Evolutionary conservation across 1,140 invertebrate genomes (phyloP).

Genomic region (Diorhabda carinulata): DNA sequence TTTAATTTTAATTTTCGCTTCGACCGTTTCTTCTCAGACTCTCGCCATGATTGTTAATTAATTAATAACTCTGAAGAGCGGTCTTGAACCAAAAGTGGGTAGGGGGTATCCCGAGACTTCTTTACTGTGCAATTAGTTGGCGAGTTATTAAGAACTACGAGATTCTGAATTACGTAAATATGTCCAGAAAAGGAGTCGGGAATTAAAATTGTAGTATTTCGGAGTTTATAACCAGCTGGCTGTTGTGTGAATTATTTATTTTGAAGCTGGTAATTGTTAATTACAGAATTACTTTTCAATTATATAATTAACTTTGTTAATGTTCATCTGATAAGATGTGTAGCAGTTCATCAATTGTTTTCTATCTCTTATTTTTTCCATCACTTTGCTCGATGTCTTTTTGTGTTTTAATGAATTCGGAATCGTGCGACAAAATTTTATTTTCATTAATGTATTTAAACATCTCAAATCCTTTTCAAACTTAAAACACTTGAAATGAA

Average conservation of each 20-base stretch:
- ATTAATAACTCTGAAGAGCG: conserved; percentile 46
- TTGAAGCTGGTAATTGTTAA: no score
- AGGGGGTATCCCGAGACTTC: conserved; percentile 24
- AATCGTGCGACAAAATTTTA: no score
- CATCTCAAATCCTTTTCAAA: no score
- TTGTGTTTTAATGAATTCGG: no score
- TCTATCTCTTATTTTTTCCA: no score
- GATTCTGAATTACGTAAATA: conserved; percentile 38
- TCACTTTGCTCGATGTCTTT: no score
- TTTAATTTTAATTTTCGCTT: conserved; percentile 44
- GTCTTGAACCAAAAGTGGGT: not conserved
- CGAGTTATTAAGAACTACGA: conserved; percentile 46
- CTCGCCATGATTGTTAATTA: conserved; percentile 48
- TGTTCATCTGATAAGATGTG: no score
- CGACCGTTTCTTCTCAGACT: conserved; percentile 38
- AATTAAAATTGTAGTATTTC: not conserved
- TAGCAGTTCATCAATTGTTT: no score
- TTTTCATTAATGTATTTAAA: no score
- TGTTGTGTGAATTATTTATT: not conserved
- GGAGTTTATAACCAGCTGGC: not conserved
- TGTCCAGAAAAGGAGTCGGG: conserved; percentile 36
- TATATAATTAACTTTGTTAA: no score
- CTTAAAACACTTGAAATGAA: no score
- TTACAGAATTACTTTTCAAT: no score
- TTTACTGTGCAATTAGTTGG: conserved; percentile 41